Conservation (phyloP, 2,888 invertebrate species). For the Heliconius ismenius region DNA sequence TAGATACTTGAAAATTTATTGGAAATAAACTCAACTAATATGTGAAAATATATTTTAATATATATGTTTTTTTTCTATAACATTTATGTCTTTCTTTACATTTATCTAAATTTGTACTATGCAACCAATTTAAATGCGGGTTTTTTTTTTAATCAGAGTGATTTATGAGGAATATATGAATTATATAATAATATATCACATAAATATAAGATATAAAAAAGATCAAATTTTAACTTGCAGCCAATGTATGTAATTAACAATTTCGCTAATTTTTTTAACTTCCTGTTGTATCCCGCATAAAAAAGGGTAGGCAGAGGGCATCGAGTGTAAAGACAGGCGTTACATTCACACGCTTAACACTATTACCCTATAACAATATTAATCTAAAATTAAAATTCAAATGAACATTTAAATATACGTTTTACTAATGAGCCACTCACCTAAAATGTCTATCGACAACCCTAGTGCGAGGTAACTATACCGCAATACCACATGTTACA, state of each 20-base stretch:
- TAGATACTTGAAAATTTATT: neutral
- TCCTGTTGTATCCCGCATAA: too few species aligned
- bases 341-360: neutral
- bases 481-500: slow-evolving; percentile 36
- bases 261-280: too few species aligned
- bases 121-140: neutral
- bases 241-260: too few species aligned
- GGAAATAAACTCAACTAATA: neutral
- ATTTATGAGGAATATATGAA: too few species aligned
- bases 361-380: neutral
- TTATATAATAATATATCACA: too few species aligned
- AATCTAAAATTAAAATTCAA: neutral
- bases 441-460: slow-evolving; percentile 16
- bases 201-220: too few species aligned
- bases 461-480: slow-evolving; percentile 24
- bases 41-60: neutral
- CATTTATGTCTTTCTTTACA: neutral
- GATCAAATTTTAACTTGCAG: too few species aligned
- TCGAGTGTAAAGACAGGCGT: too few species aligned
- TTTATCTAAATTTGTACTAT: neutral
- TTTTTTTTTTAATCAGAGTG: neutral
- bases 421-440: neutral
- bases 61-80: neutral
- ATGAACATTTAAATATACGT: neutral
- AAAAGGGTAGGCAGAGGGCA: too few species aligned